A percentile compares a stretch with the other conserved stretches of the same genome.
Conservation (phyloP, 2,113 vertebrate genomes). For the Anser cygnoides region DNA sequence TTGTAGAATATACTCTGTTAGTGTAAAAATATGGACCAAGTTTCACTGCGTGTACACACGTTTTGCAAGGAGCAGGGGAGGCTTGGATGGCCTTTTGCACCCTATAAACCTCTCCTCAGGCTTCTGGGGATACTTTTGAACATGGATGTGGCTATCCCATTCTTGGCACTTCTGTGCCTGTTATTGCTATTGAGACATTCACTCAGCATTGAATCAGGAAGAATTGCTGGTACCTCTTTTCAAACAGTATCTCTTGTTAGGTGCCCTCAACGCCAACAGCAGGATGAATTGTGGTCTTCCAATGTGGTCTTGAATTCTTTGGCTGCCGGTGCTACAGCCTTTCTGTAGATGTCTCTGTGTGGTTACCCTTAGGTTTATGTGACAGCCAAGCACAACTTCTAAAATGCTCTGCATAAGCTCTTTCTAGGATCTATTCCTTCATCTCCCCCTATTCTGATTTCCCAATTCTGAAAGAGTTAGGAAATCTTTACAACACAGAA, state of each 20-base stretch:
- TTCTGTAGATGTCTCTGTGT: background rate
- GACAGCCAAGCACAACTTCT: background rate
- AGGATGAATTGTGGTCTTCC: background rate
- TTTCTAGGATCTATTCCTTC: background rate
- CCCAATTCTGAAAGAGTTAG: background rate
- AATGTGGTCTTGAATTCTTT: background rate
- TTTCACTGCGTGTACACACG: rapidly evolving
- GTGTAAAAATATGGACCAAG: background rate
- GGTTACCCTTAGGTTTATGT: background rate
- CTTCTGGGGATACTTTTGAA: background rate
- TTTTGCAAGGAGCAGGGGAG: background rate
- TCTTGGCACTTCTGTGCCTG: background rate
- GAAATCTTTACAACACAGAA: background rate
- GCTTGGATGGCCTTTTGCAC: background rate
- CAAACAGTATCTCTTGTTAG: background rate
- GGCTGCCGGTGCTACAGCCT: background rate
- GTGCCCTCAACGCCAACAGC: background rate
- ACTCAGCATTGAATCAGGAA: background rate
- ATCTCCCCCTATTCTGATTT: background rate
- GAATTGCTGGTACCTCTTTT: background rate
- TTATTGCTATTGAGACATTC: background rate
- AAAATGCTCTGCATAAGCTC: background rate
- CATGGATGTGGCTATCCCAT: background rate
- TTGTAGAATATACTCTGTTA: background rate
- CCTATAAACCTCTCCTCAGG: background rate